Conservation (phyloP, 2,113 vertebrate genomes). For the Anhinga rufa region DNA sequence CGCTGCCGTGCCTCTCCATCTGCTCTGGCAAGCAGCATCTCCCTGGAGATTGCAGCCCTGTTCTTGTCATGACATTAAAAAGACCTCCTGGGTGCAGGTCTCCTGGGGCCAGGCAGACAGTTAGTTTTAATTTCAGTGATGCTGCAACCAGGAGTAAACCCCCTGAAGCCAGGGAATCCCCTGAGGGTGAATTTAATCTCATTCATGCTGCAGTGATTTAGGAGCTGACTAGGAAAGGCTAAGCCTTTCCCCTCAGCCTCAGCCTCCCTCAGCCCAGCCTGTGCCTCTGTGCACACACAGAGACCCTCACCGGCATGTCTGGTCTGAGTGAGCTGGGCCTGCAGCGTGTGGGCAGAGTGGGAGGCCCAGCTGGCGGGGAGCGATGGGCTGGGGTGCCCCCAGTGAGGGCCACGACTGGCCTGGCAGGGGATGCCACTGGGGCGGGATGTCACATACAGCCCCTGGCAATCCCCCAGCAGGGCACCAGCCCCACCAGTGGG, state of each 20-base stretch:
- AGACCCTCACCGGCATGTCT: neutral
- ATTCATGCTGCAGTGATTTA: neutral
- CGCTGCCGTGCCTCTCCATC: fast-evolving
- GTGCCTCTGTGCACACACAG: neutral
- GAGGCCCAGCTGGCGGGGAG: neutral
- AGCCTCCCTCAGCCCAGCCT: neutral
- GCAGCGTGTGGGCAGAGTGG: fast-evolving
- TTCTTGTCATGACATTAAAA: neutral
- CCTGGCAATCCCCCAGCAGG: neutral
- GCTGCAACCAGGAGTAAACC: neutral
- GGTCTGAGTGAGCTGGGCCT: neutral
- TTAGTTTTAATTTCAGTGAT: neutral
- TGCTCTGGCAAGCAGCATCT: neutral
- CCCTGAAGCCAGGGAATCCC: neutral
- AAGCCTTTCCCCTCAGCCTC: neutral
- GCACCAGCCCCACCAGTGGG: neutral
- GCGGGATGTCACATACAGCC: neutral
- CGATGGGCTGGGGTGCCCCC: no score
- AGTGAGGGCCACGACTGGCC: neutral
- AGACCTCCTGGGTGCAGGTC: neutral
- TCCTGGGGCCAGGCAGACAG: neutral
- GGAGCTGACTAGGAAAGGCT: neutral
- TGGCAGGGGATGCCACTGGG: neutral
- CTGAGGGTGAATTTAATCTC: neutral
- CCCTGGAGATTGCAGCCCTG: neutral